These are phyloP conservation scores for Habrosyne pyritoides DNA, from an alignment of 2,888 invertebrate genomes.

Conservation along the genomic window DNA sequence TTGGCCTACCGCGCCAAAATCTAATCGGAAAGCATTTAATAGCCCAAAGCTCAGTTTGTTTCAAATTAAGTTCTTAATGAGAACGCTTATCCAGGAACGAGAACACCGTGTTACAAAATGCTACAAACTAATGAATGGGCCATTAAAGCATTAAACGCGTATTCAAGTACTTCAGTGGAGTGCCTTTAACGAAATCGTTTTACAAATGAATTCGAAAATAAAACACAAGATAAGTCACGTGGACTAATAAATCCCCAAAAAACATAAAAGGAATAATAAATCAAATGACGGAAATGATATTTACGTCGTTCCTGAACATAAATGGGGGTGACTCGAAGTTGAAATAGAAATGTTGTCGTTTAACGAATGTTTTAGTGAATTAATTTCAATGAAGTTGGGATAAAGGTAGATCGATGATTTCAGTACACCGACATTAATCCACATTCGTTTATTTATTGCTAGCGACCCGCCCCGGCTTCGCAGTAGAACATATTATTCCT, in stretches of 20 bases:
- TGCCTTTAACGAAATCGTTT: background rate
- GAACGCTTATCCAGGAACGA: background rate
- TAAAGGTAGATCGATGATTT: no score
- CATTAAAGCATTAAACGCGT: background rate
- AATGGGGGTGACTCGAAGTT: conserved; percentile 18
- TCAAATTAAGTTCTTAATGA: background rate
- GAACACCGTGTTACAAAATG: background rate
- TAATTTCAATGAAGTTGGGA: background rate
- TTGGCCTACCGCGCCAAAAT: no score
- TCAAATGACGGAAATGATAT: conserved; percentile 38
- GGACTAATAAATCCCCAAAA: conserved; percentile 5
- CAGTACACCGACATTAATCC: no score
- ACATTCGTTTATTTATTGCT: no score
- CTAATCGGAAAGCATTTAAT: no score
- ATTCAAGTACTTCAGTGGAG: background rate
- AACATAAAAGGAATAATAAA: conserved; percentile 29
- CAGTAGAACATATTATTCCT: no score
- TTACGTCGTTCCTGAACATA: conserved; percentile 25
- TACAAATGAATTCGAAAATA: background rate
- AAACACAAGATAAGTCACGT: background rate
- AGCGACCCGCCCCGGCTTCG: no score
- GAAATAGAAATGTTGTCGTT: background rate
- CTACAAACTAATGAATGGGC: background rate
- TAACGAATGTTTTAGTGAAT: background rate
- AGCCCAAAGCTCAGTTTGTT: background rate